phyloP scores from a whole-genome alignment of 2,888 invertebrate species.

The Heliconius aoede region DNA sequence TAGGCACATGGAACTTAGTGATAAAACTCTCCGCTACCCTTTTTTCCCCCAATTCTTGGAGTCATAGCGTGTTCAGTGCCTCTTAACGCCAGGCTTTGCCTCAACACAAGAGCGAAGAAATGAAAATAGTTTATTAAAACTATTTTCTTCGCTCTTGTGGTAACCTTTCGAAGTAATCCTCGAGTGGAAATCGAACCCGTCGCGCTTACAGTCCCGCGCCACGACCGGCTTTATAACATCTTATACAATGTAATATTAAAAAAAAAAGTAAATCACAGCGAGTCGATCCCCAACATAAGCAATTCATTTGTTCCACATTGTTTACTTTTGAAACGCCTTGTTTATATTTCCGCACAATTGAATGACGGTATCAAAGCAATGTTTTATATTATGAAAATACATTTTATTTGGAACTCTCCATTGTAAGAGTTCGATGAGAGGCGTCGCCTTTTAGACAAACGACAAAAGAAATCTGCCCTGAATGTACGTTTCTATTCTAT shows the following conservation, averaged over 20 bases:
- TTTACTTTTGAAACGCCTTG: constrained; percentile 69
- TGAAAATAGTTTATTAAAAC: too few species aligned
- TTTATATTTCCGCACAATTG: constrained; percentile 68
- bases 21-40: too few species aligned
- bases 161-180: too few species aligned
- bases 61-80: too few species aligned
- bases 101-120: too few species aligned
- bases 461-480: constrained; percentile 54
- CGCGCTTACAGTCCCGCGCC: too few species aligned
- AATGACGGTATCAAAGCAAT: constrained; percentile 68
- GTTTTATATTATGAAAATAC: constrained; percentile 56
- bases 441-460: constrained; percentile 53
- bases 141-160: too few species aligned
- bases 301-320: constrained; percentile 76
- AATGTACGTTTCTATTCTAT: constrained; percentile 31
- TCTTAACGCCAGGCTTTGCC: too few species aligned
- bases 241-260: not conserved
- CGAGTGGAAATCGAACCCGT: too few species aligned
- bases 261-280: constrained; percentile 2
- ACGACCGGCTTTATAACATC: too few species aligned
- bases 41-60: too few species aligned
- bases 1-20: not conserved
- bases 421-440: constrained; percentile 53
- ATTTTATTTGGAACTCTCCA: constrained; percentile 58
- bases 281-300: constrained; percentile 52